A percentile compares a stretch with the other conserved stretches of the same genome.
Conservation (phyloP, 2,113 vertebrate species). For the Zosterops borbonicus region DNA sequence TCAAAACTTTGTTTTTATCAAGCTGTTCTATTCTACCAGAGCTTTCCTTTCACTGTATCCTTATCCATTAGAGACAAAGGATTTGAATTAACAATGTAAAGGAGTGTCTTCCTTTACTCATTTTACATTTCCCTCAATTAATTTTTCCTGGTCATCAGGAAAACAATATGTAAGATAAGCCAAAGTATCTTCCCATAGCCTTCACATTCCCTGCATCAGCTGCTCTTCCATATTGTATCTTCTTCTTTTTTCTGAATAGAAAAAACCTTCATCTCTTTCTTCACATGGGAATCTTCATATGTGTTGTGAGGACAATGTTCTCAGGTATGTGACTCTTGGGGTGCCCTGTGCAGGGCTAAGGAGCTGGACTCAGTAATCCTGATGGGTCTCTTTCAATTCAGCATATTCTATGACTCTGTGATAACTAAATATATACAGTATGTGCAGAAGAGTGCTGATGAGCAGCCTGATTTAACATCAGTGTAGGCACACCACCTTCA, state of each 20-base stretch:
- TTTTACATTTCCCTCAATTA: not conserved
- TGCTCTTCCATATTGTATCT: not conserved
- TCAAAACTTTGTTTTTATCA: not conserved
- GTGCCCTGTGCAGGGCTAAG: not conserved
- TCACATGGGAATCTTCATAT: not conserved
- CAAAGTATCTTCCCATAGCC: not conserved
- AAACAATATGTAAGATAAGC: not conserved
- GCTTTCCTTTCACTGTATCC: not conserved
- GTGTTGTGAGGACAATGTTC: not conserved
- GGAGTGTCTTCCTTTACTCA: not conserved
- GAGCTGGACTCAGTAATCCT: not conserved
- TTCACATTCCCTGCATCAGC: not conserved
- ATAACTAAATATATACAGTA: not conserved
- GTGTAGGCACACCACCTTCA: not conserved
- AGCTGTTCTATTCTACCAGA: not conserved
- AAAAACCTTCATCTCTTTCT: not conserved
- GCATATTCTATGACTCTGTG: not conserved
- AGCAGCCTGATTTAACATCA: not conserved
- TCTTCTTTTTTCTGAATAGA: not conserved
- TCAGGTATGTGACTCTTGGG: not conserved
- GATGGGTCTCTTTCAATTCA: not conserved
- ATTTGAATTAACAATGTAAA: not conserved
- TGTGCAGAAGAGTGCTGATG: not conserved
- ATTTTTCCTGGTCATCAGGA: not conserved
- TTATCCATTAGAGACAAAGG: not conserved